Conservation (phyloP, 2,113 vertebrate genomes). For the Hyperoodon ampullatus region DNA sequence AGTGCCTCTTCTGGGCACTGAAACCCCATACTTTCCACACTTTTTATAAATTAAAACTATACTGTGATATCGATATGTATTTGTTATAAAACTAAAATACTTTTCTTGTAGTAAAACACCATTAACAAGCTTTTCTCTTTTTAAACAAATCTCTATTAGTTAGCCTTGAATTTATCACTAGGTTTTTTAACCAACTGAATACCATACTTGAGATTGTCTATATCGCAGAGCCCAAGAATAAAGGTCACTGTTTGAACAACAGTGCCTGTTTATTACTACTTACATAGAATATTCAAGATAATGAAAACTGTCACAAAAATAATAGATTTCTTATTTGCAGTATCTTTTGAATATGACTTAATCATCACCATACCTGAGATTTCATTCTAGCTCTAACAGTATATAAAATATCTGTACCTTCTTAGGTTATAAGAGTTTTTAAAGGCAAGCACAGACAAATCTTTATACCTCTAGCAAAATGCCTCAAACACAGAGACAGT, state of each 20-base stretch:
- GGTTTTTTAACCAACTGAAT: background rate
- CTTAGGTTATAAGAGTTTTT: background rate
- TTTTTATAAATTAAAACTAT: slow-evolving; percentile 28
- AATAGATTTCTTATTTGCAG: slow-evolving; percentile 1
- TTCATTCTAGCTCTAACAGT: background rate
- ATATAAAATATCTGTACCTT: background rate
- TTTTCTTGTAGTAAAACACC: slow-evolving; percentile 29
- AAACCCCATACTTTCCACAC: background rate
- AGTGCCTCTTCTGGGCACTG: background rate
- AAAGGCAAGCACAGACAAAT: background rate
- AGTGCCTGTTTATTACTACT: background rate
- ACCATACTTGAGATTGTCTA: background rate
- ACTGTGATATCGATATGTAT: background rate
- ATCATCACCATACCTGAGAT: background rate
- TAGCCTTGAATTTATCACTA: background rate
- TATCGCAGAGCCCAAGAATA: background rate
- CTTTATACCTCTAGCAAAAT: background rate
- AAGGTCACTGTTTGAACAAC: background rate
- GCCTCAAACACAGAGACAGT: background rate
- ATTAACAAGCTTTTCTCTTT: slow-evolving; percentile 27
- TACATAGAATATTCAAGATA: background rate
- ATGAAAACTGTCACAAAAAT: background rate
- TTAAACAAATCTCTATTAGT: background rate
- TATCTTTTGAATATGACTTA: background rate
- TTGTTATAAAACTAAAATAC: slow-evolving; percentile 26